Conservation (phyloP, 2,888 invertebrate genomes). For the Dicranocentrus wangi region DNA sequence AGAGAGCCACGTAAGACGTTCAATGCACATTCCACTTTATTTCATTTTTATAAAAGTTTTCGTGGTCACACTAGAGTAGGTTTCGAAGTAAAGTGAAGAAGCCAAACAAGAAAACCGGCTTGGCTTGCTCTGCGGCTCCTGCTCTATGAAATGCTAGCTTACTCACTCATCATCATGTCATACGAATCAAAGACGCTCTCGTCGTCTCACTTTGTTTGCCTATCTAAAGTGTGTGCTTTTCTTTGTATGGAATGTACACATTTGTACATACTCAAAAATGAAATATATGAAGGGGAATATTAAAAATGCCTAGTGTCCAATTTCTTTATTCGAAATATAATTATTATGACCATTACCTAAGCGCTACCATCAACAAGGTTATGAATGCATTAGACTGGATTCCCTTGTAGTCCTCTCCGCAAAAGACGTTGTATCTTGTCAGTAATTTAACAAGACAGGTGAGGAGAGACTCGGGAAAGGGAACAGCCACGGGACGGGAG, state of each 20-base stretch:
- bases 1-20: not conserved
- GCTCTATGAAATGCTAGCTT: constrained; percentile 4
- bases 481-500: not conserved
- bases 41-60: constrained; percentile 37
- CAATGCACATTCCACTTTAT: constrained; percentile 52
- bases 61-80: constrained; percentile 62
- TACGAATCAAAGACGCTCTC: not conserved
- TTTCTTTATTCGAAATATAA: constrained; percentile 7
- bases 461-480: constrained; percentile 18
- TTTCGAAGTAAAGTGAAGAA: constrained; percentile 62
- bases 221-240: constrained; percentile 13
- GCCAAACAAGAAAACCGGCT: constrained; percentile 60
- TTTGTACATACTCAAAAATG: not conserved
- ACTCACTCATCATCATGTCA: constrained; percentile 9
- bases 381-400: not conserved
- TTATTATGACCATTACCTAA: constrained; percentile 41
- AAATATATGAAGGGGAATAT: not conserved
- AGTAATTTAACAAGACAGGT: constrained; percentile 53
- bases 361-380: constrained; percentile 25
- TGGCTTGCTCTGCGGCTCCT: constrained; percentile 57
- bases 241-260: too few species aligned
- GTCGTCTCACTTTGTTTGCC: constrained; percentile 31
- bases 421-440: too few species aligned
- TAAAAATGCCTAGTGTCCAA: not conserved
- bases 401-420: not conserved